Evolutionary conservation across 1,140 invertebrate species (phyloP).

Genomic region (Cepaea nemoralis): DNA sequence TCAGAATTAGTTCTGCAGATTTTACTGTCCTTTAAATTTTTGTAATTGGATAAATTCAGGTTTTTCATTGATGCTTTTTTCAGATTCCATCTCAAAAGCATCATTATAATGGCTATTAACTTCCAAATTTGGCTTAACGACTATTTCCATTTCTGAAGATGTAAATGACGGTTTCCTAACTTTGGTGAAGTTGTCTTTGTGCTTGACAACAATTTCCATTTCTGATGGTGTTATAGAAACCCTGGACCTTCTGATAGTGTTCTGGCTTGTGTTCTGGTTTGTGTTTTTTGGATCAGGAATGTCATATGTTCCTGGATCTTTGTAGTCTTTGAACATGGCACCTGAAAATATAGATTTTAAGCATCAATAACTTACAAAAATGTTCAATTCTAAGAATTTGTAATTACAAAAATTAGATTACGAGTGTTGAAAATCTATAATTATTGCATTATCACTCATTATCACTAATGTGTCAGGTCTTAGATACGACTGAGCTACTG

Average conservation of each 20-base stretch:
- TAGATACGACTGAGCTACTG: too few relatives aligned
- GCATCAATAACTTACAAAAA: too few relatives aligned
- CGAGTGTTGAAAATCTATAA: too few relatives aligned
- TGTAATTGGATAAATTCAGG: too few relatives aligned
- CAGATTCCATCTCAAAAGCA: neutral
- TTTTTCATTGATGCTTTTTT: neutral
- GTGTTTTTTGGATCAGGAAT: neutral
- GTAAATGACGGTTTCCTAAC: neutral
- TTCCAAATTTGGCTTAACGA: neutral
- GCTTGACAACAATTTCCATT: neutral
- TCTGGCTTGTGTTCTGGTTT: neutral
- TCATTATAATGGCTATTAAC: neutral
- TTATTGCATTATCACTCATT: too few relatives aligned
- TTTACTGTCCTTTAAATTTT: too few relatives aligned
- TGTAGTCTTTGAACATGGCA: neutral
- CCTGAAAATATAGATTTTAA: too few relatives aligned
- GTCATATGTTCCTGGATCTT: neutral
- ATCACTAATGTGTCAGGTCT: too few relatives aligned
- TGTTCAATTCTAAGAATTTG: too few relatives aligned
- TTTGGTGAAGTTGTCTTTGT: neutral
- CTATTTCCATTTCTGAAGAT: neutral
- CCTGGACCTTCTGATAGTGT: neutral
- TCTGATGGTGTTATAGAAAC: neutral
- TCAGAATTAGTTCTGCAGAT: too few relatives aligned
- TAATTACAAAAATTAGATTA: too few relatives aligned